Percentiles rank a stretch among this genome's conserved stretches.
phyloP scores from a whole-genome alignment of 2,113 vertebrate species.

The Tragelaphus buxtoni region DNA sequence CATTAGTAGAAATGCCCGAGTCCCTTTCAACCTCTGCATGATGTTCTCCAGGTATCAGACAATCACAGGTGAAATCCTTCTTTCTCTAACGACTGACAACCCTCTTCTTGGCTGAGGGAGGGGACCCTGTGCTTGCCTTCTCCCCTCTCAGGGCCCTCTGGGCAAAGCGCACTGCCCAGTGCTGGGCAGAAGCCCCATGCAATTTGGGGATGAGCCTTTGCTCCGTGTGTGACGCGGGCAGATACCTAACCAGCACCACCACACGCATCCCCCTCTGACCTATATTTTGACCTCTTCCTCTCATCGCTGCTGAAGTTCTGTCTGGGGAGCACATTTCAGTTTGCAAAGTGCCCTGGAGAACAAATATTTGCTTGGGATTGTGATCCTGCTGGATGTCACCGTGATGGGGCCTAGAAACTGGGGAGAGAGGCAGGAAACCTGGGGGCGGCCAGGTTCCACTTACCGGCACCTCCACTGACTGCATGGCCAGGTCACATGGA shows the following conservation, averaged over 20 bases:
- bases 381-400: not conserved
- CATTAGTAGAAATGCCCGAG: not conserved
- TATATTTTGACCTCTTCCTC: not conserved
- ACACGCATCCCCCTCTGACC: not conserved
- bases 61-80: not conserved
- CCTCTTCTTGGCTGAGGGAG: not conserved
- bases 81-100: not conserved
- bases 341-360: not conserved
- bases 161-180: not conserved
- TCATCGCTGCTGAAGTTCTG: not conserved
- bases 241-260: not conserved
- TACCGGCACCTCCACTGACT: constrained; percentile 92
- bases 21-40: not conserved
- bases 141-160: not conserved
- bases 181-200: not conserved
- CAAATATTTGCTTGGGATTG: not conserved
- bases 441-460: constrained; percentile 39
- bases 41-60: not conserved
- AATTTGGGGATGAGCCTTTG: not conserved
- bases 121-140: not conserved
- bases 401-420: not conserved
- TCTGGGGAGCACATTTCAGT: not conserved
- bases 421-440: not conserved
- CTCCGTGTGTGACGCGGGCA: not conserved
- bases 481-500: constrained; percentile 91